Evolutionary conservation across 2,888 invertebrate genomes (phyloP), one percentile per base, ranked within the genome.

Genomic region (Synergus itoensis): DNA sequence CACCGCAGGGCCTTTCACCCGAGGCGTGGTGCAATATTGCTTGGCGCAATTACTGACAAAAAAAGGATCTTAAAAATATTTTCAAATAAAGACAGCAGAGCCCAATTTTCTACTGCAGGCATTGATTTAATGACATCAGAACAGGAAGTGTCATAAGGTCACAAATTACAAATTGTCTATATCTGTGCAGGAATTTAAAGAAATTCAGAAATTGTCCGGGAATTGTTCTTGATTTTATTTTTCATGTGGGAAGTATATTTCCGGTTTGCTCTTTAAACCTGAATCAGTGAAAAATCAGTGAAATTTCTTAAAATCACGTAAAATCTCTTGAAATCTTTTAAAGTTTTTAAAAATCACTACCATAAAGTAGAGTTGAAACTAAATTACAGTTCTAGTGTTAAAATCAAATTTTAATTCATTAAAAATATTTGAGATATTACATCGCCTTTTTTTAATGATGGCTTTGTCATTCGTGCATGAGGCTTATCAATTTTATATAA

Each of bases 1-100:
- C 80, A 81, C 84, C 83, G 85, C 82, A 82, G 77, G 82, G 81
- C 89, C 90, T 90, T 90, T 90, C 87, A 86, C 87, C 88, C 85
- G 85, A 86, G 89, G 88, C 87, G 88, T 88, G 87, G 88, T 87
- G 87, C 89, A 89, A 89, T 89, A 89, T 36, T 88, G 84, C 85
- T 86, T 82, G 82, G 81, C 84, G 87, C 87, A 88, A 89, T 89
- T 89, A 87, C 86, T 79, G 82, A 79, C 80, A 28, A 21, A 69
- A 67, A 41, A 43, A 21, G 18, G n/a, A 45, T 1, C 5, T 28
- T 36, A 63, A 16, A 69, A 69, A 14, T 14, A 45, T 14, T 45
- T 45, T 67, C 8, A 69, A 69, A 69, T 28, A 45, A 69, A 69
- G 67, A 69, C 67, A 69, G 67, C 21, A 14, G 45, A 12, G 14